A percentile compares a stretch with the other conserved stretches of the same genome.
These are phyloP conservation scores for Dendroctonus valens DNA, from an alignment of 1,140 invertebrate species.

Conservation along the genomic window DNA sequence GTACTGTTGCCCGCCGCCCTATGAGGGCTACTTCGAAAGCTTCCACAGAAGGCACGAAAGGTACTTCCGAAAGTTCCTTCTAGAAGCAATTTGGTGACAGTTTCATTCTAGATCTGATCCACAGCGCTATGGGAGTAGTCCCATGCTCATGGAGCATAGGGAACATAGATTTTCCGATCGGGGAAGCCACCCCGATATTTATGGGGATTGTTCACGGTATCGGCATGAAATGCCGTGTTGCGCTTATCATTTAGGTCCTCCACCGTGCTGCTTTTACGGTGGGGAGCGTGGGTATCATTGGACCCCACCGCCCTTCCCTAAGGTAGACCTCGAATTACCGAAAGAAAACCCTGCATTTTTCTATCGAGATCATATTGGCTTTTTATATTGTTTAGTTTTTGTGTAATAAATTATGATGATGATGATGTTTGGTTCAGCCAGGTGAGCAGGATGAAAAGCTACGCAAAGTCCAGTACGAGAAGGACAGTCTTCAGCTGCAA, in stretches of 20 bases:
- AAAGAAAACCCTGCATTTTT: conserved; percentile 6
- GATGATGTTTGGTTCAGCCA: conserved; percentile 51
- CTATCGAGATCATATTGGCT: conserved; percentile 16
- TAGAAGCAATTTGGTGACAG: neutral
- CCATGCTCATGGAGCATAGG: conserved; percentile 47
- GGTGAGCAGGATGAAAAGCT: conserved; percentile 67
- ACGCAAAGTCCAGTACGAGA: conserved; percentile 80
- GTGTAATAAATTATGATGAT: neutral
- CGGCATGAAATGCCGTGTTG: conserved; percentile 46
- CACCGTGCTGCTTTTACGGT: conserved; percentile 46
- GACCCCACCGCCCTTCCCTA: conserved; percentile 42
- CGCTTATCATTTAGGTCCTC: conserved; percentile 45
- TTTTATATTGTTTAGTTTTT: neutral
- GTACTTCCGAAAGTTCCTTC: conserved; percentile 5
- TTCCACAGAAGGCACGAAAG: conserved; percentile 50
- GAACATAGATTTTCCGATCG: conserved; percentile 36
- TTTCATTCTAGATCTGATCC: conserved; percentile 46
- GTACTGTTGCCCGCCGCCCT: conserved; percentile 49
- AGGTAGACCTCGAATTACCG: conserved; percentile 31
- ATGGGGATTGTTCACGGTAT: conserved; percentile 41
- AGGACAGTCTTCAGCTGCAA: conserved; percentile 82
- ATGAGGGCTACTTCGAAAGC: conserved; percentile 46
- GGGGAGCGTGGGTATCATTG: conserved; percentile 47
- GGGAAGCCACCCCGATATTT: conserved; percentile 49
- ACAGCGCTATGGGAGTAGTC: conserved; percentile 50